These are phyloP conservation scores for Datnioides undecimradiatus DNA, from an alignment of 2,113 vertebrate species.

Conservation along the genomic window DNA sequence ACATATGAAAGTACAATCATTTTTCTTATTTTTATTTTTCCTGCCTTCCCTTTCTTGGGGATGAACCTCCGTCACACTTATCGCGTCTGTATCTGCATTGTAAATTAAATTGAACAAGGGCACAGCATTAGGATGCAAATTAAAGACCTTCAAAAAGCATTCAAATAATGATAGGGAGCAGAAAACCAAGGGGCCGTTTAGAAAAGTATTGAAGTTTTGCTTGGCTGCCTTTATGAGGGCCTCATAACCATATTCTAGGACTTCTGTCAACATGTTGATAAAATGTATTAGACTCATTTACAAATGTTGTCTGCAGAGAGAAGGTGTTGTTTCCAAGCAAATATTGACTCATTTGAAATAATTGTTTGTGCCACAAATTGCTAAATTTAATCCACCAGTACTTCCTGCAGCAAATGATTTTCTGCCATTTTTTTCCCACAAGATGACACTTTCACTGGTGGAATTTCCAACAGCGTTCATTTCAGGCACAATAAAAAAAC, in stretches of 20 bases:
- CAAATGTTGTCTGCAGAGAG: constrained; percentile 65
- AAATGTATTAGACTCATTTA: constrained; percentile 77
- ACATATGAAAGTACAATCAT: constrained; percentile 69
- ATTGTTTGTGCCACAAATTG: constrained; percentile 61
- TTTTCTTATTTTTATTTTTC: constrained; percentile 26
- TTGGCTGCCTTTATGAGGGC: constrained; percentile 78
- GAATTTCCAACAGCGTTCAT: constrained; percentile 24
- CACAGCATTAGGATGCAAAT: constrained; percentile 82
- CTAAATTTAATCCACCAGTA: constrained; percentile 65
- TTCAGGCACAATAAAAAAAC: constrained; percentile 51
- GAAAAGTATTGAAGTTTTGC: constrained; percentile 80
- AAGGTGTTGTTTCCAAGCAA: constrained; percentile 67
- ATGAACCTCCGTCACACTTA: constrained; percentile 74
- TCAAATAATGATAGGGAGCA: constrained; percentile 72
- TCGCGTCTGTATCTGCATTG: constrained; percentile 71
- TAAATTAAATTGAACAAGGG: constrained; percentile 83
- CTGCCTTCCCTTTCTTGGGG: constrained; percentile 52
- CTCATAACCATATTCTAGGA: constrained; percentile 65
- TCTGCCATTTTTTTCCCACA: constrained; percentile 14
- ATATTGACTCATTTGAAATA: constrained; percentile 76
- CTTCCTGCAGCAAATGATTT: constrained; percentile 46
- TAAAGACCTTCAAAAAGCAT: constrained; percentile 78
- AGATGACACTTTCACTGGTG: constrained; percentile 18
- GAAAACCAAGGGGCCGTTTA: constrained; percentile 71
- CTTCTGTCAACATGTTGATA: constrained; percentile 78